Evolutionary conservation across 2,888 invertebrate species (phyloP).

Genomic region (Megastigmus dorsalis): DNA sequence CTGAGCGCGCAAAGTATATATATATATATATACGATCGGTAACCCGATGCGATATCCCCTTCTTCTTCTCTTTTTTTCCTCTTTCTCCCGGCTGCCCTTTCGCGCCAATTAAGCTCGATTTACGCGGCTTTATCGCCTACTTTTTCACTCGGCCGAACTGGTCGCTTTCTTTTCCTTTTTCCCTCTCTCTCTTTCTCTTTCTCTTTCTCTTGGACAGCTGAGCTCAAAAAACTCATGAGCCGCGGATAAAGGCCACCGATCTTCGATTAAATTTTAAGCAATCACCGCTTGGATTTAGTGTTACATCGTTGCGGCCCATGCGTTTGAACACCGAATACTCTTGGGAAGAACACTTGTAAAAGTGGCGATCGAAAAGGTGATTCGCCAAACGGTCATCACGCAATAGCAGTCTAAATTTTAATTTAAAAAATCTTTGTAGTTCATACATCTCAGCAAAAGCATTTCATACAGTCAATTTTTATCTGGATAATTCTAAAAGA

Average conservation of each 20-base stretch:
- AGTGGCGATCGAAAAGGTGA: no score
- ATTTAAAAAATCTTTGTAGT: no score
- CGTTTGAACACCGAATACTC: no score
- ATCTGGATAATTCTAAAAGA: no score
- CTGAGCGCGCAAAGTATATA: constrained; percentile 29
- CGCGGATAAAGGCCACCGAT: no score
- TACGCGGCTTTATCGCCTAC: constrained; percentile 41
- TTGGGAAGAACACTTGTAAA: no score
- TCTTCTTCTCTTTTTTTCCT: constrained; percentile 6
- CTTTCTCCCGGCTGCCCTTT: constrained; percentile 16
- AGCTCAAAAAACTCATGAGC: constrained; percentile 21
- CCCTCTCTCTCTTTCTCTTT: neutral
- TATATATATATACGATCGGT: constrained; percentile 56
- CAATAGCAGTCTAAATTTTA: no score
- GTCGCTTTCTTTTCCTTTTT: neutral
- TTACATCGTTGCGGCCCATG: no score
- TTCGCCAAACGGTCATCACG: no score
- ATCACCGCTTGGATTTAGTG: neutral
- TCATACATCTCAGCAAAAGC: no score
- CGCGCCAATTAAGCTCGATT: constrained; percentile 48
- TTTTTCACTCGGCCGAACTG: constrained; percentile 23
- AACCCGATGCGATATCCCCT: constrained; percentile 55
- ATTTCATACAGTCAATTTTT: no score
- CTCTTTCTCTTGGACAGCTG: neutral
- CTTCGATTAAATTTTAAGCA: constrained; percentile 28